Conservation (phyloP, 2,888 invertebrate species). For the Caenorhabditis becei region DNA sequence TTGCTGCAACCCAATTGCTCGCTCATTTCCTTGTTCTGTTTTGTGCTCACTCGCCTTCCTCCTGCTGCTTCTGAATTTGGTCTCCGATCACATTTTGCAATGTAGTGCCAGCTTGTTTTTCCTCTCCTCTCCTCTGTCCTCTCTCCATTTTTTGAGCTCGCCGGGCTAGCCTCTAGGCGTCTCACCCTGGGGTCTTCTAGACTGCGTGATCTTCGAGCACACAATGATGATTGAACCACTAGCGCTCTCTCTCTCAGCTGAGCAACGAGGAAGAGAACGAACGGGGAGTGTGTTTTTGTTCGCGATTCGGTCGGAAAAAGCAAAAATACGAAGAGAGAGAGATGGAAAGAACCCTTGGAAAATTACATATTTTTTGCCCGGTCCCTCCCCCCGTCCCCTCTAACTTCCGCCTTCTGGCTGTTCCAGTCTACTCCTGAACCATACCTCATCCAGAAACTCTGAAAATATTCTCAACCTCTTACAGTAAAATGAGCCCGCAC, state of each 20-base stretch:
- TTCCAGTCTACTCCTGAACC: neutral
- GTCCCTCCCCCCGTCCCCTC: constrained; percentile 1
- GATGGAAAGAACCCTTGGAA: constrained; percentile 17
- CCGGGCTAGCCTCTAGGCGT: constrained; percentile 7
- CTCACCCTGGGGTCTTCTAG: constrained; percentile 12
- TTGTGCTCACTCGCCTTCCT: constrained; percentile 19
- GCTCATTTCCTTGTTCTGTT: constrained; percentile 45
- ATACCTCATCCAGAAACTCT: constrained; percentile 14
- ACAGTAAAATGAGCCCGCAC: constrained; percentile 59
- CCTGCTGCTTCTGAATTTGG: constrained; percentile 25
- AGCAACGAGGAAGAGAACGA: constrained; percentile 29
- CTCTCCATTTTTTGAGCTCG: constrained; percentile 34
- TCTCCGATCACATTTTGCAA: constrained; percentile 36
- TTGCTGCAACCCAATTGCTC: constrained; percentile 36
- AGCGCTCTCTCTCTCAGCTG: constrained; percentile 13
- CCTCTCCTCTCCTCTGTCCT: neutral
- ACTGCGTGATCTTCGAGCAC: constrained; percentile 47
- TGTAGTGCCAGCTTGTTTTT: constrained; percentile 16
- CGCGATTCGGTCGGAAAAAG: constrained; percentile 10
- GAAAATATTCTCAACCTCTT: constrained; percentile 28
- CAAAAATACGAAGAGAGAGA: constrained; percentile 10
- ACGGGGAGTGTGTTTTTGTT: constrained; percentile 35
- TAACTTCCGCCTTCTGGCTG: constrained; percentile 40
- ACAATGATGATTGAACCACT: constrained; percentile 53
- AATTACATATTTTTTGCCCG: constrained; percentile 39